Evolutionary conservation across 2,888 invertebrate genomes (phyloP).

Genomic region (Linnaemya tessellans): DNA sequence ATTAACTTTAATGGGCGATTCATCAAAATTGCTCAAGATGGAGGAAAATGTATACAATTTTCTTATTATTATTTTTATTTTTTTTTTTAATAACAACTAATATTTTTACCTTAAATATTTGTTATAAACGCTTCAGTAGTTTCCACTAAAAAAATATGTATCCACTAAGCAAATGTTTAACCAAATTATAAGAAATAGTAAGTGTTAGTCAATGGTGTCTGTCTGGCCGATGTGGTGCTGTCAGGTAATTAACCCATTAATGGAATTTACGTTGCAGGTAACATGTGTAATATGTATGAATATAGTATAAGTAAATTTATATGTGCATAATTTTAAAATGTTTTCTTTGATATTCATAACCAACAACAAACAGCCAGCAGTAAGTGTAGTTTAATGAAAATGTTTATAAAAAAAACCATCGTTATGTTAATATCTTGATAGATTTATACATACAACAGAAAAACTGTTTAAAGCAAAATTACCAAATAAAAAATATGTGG

Average conservation of each 20-base stretch:
- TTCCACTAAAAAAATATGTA: slow-evolving; percentile 3
- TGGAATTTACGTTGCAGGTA: slow-evolving; percentile 64
- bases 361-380: slow-evolving; percentile 27
- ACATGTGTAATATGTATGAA: slow-evolving; percentile 31
- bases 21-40: not conserved
- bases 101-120: slow-evolving; percentile 38
- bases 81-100: not conserved
- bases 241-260: slow-evolving; percentile 71
- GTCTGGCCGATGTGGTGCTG: slow-evolving; percentile 34
- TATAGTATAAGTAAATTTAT: slow-evolving; percentile 10
- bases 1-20: no score
- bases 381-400: slow-evolving; percentile 77
- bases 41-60: not conserved
- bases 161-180: not conserved
- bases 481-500: slow-evolving; percentile 55
- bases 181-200: not conserved
- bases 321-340: slow-evolving; percentile 3
- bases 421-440: slow-evolving; percentile 69
- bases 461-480: slow-evolving; percentile 25
- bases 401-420: slow-evolving; percentile 70
- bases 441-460: slow-evolving; percentile 59
- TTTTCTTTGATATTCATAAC: not conserved
- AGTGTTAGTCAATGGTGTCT: slow-evolving; percentile 14
- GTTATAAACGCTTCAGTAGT: slow-evolving; percentile 40
- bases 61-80: not conserved